Percentiles rank a stretch among this genome's conserved stretches.
Evolutionary conservation across 2,888 invertebrate species (phyloP).

Genomic region (Agrochola litura): DNA sequence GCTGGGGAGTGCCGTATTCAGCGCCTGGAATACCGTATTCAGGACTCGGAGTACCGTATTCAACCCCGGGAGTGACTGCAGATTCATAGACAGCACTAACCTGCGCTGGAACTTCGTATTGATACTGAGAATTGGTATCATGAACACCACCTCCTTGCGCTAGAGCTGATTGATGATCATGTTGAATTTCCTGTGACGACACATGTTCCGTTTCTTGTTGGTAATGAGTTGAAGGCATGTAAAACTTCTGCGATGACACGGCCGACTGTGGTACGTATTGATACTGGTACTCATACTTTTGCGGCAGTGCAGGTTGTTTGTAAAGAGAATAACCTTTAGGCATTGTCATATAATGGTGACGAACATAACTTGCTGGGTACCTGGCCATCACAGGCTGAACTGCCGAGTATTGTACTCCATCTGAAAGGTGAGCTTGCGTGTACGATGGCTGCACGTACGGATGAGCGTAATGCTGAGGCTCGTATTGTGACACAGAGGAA

Average conservation of each 20-base stretch:
- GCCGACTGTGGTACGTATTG: constrained; percentile 78
- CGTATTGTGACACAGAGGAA: constrained; percentile 69
- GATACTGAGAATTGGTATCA: constrained; percentile 67
- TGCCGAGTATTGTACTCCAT: constrained; percentile 86
- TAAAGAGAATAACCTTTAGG: constrained; percentile 79
- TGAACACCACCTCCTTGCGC: constrained; percentile 51
- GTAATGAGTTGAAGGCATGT: constrained; percentile 74
- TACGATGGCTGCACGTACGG: constrained; percentile 85
- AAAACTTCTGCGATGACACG: constrained; percentile 76
- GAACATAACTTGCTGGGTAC: constrained; percentile 82
- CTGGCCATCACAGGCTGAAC: constrained; percentile 88
- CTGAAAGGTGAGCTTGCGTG: constrained; percentile 83
- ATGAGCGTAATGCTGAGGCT: constrained; percentile 82
- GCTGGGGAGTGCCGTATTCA: constrained; percentile 5
- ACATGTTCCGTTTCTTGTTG: constrained; percentile 73
- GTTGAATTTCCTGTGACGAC: constrained; percentile 57
- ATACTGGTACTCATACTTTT: constrained; percentile 82
- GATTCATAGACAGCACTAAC: constrained; percentile 67
- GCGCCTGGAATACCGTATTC: constrained; percentile 55
- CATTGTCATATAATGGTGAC: constrained; percentile 75
- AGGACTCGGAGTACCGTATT: constrained; percentile 66
- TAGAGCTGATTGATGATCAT: constrained; percentile 58
- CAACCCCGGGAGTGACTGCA: constrained; percentile 67
- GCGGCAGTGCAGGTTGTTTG: constrained; percentile 78
- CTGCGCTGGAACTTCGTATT: constrained; percentile 75